These are phyloP conservation scores for Nymphalis c-album DNA, from an alignment of 2,888 invertebrate genomes.

Conservation along the genomic window DNA sequence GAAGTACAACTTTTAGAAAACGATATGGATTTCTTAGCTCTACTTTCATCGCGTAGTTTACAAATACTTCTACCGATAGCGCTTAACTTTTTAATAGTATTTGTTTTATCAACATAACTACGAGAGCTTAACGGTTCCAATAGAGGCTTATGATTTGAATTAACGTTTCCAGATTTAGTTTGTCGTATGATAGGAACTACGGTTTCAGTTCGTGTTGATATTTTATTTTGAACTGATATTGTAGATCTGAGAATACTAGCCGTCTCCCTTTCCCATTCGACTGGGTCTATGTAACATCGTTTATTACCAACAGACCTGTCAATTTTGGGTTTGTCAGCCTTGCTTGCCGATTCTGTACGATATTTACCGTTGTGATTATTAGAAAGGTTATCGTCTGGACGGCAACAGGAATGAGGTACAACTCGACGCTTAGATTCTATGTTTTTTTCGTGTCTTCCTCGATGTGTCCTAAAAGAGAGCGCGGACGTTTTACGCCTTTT, in stretches of 20 bases:
- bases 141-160: constrained; percentile 50
- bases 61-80: constrained; percentile 73
- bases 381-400: constrained; percentile 57
- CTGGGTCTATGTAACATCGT: constrained; percentile 78
- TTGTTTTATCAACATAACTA: constrained; percentile 54
- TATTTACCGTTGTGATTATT: constrained; percentile 59
- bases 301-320: constrained; percentile 79
- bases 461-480: constrained; percentile 74
- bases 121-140: constrained; percentile 55
- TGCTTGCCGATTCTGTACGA: constrained; percentile 72
- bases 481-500: constrained; percentile 79
- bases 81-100: constrained; percentile 69
- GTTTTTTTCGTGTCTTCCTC: constrained; percentile 75
- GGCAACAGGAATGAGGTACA: constrained; percentile 72
- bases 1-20: constrained; percentile 72
- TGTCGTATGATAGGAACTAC: constrained; percentile 52
- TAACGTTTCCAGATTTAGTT: constrained; percentile 61
- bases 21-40: constrained; percentile 54
- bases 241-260: constrained; percentile 78
- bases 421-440: constrained; percentile 67
- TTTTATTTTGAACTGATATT: constrained; percentile 73
- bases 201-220: constrained; percentile 54
- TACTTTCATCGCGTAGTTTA: constrained; percentile 64
- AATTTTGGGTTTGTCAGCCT: constrained; percentile 63
- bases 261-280: constrained; percentile 80